Base-by-base conservation (phyloP, 1,140 invertebrate species). In the Armadillidium nasatum region DNA sequence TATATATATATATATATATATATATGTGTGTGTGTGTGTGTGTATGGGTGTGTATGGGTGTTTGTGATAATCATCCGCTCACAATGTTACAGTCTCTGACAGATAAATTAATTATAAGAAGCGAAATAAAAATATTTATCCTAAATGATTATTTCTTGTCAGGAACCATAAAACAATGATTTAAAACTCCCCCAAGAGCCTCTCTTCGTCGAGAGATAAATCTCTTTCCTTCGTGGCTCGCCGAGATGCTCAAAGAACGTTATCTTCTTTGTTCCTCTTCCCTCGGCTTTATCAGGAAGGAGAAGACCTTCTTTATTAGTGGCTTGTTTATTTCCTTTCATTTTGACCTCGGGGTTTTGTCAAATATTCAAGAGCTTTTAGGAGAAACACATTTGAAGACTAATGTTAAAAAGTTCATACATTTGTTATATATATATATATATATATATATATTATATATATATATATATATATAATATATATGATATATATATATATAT, bases 391-490 rank as follows among this genome's bases (percentile, higher is more conserved):
- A 60, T 60, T 60, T 15, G 50, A 19, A 7, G 7, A 19, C 4
- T 60, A 60, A 60, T 13, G 11, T 60, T 60, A 3, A 60, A 19
- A 13, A 19, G 33, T 33, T 60, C 50, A 19, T 60, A 19, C 2
- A 3, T 60, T 19, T 60, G 11, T 3, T 60, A 19, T 19, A 13
- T 15, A 13, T 19, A 13, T 60, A 19, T 60, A 19, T 60, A 60
- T 60, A 60, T 60, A 60, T 60, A 60, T 60, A 60, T 60, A 19
- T 60, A 60, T 19, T 60, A 15, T 60, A 19, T 60, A 19, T 60
- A 60, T 60, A 15, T 60, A 60, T 15, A 15, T 60, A 60, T 60
- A 60, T 15, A 13, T 60, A 19, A 60, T 60, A 19, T 13, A 19
- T 13, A 60, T 19, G 1, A 19, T 19, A 13, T 15, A 13, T 19